Evolutionary conservation across 2,888 invertebrate genomes (phyloP), one percentile per base, ranked within the genome.

Genomic region (Drosophila neonasuta): DNA sequence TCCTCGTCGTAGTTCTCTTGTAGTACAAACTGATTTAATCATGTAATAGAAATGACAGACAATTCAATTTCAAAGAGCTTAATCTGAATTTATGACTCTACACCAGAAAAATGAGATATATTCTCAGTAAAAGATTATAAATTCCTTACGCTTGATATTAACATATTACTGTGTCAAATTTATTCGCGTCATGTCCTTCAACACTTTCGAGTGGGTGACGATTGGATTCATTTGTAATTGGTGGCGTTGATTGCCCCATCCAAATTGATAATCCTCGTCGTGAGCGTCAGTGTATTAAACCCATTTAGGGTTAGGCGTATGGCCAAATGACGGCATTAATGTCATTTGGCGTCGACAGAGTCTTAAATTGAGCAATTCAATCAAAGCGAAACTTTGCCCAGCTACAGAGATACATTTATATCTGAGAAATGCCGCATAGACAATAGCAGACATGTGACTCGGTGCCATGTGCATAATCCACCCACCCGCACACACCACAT

Each of bases 351-450:
- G 65, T 60, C 59, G 30, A 41, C 13, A 41, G 39, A 59, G 30
- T 70, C 51, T 68, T 79, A 83, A 86, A 80, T 86, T 82, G 79
- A 81, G 84, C 76, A 84, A 85, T 79, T 84, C 74, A 84, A 85
- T 81, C 80, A 68, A 59, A 74, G 52, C 65, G 55, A 71, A 75
- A 68, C 73, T 75, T 67, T 66, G 68, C 51, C 60, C 68, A 45
- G 56, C 32, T 52, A 52, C 29, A 41, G 29, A 51, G 42, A 74
- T 63, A 71, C 65, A 56, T 74, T 49, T 63, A 10, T 65, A 55
- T 64, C 49, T 75, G 59, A 71, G 65, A 77, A 70, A 67, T 75
- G 80, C 72, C 66, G 74, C 72, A 64, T 65, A 59, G 62, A 68
- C 62, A 79, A 69, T 59, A 55, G 56, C 61, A 54, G 61, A 71